A percentile compares a stretch with the other conserved stretches of the same genome.
Conservation (phyloP, 1,140 invertebrate species). For the Myzus persicae region DNA sequence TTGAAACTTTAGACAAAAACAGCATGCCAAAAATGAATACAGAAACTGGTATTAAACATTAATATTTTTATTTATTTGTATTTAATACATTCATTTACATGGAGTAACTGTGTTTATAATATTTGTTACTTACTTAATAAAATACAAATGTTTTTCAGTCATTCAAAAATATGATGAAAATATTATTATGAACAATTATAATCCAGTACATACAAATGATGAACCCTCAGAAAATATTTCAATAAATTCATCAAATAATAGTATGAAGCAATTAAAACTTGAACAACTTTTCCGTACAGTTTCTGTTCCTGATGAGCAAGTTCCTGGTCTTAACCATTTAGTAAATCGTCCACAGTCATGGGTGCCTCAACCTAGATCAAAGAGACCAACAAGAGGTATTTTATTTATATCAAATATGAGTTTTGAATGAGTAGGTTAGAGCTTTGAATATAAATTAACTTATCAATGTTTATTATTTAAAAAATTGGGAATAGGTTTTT, state of each 20-base stretch:
- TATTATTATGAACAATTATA: neutral
- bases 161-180: neutral
- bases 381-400: constrained; percentile 9
- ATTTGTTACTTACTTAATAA: neutral
- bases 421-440: neutral
- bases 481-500: neutral
- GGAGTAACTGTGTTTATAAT: neutral
- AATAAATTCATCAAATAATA: neutral
- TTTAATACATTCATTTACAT: neutral
- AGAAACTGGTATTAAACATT: constrained; percentile 1
- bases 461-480: too few relatives aligned
- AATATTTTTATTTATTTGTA: neutral
- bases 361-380: constrained; percentile 47
- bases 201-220: neutral
- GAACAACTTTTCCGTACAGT: constrained; percentile 39
- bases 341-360: constrained; percentile 51
- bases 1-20: neutral
- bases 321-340: constrained; percentile 48
- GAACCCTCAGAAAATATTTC: neutral
- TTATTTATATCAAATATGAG: neutral
- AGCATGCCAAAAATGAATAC: neutral
- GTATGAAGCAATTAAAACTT: constrained; percentile 25
- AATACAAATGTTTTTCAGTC: neutral
- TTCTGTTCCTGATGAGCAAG: constrained; percentile 50
- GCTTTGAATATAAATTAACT: too few relatives aligned